These are phyloP conservation scores for Lydus trimaculatus DNA, from an alignment of 2,888 invertebrate species.

Conservation along the genomic window DNA sequence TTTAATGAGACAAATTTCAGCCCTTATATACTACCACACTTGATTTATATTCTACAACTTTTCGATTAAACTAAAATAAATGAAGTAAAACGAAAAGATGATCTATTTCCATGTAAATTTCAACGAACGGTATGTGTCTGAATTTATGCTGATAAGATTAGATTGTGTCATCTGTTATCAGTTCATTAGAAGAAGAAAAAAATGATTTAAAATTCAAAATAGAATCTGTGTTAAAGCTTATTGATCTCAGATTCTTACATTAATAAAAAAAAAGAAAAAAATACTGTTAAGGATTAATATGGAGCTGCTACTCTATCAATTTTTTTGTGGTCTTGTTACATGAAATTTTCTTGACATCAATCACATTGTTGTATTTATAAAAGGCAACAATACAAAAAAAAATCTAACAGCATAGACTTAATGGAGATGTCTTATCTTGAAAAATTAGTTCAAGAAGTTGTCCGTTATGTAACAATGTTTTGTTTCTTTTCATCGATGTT, in stretches of 20 bases:
- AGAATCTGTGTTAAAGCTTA: background rate
- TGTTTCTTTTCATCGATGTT: too few species aligned
- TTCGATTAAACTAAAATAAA: background rate
- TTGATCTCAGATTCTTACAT: background rate
- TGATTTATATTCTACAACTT: background rate
- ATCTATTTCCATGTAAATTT: too few species aligned
- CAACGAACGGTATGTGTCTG: background rate
- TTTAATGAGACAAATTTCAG: background rate
- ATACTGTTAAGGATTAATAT: background rate
- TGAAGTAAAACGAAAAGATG: background rate
- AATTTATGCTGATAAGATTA: background rate
- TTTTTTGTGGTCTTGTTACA: background rate
- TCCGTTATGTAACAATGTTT: too few species aligned
- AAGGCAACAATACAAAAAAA: background rate
- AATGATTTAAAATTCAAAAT: background rate
- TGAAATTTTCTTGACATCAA: constrained; percentile 1
- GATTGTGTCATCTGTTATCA: background rate
- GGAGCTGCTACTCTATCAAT: background rate
- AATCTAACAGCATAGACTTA: too few species aligned
- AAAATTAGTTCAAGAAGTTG: background rate
- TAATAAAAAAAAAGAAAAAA: background rate
- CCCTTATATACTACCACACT: background rate
- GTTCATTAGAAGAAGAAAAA: background rate
- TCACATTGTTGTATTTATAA: background rate
- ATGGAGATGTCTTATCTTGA: background rate